A percentile compares a stretch with the other conserved stretches of the same genome.
These are phyloP conservation scores for Leptobrachium leishanense DNA, from an alignment of 2,113 vertebrate species.

Conservation along the genomic window DNA sequence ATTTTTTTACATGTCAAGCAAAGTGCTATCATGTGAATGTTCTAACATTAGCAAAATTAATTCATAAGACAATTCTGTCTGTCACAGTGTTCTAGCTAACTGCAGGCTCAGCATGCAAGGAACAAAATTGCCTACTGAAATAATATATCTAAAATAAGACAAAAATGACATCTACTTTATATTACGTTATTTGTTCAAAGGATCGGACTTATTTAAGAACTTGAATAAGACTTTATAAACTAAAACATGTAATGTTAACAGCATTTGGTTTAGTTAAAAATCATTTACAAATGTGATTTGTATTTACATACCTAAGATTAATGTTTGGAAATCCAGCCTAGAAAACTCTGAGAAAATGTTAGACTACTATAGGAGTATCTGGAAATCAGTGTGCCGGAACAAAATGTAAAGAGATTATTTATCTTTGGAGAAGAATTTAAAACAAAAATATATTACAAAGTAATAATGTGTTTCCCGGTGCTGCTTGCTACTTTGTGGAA, in stretches of 20 bases:
- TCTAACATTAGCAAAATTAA: slow-evolving; percentile 72
- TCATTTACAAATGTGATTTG: too few relatives aligned
- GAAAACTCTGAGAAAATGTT: too few relatives aligned
- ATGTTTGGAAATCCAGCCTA: too few relatives aligned
- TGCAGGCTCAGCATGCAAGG: slow-evolving; percentile 63
- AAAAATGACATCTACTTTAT: slow-evolving; percentile 53
- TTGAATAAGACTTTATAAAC: background rate
- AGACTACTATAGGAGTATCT: too few relatives aligned
- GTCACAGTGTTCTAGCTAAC: slow-evolving; percentile 64
- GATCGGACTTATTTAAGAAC: background rate
- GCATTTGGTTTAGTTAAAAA: too few relatives aligned
- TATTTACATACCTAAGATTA: too few relatives aligned
- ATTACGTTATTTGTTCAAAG: slow-evolving; percentile 11
- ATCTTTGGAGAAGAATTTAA: too few relatives aligned
- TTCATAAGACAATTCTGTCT: slow-evolving; percentile 64
- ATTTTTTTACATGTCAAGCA: slow-evolving; percentile 61
- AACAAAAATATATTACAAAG: too few relatives aligned
- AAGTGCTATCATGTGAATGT: slow-evolving; percentile 60
- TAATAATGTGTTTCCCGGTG: too few relatives aligned
- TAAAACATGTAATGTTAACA: background rate
- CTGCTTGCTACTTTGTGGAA: too few relatives aligned
- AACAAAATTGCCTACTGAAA: slow-evolving; percentile 58
- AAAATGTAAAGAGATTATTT: too few relatives aligned
- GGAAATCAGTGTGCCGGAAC: too few relatives aligned
- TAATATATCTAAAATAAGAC: slow-evolving; percentile 43